A percentile compares a stretch with the other conserved stretches of the same genome.
phyloP scores from a whole-genome alignment of 2,797 vertebrate species.

The Arctocebus calabarensis region DNA sequence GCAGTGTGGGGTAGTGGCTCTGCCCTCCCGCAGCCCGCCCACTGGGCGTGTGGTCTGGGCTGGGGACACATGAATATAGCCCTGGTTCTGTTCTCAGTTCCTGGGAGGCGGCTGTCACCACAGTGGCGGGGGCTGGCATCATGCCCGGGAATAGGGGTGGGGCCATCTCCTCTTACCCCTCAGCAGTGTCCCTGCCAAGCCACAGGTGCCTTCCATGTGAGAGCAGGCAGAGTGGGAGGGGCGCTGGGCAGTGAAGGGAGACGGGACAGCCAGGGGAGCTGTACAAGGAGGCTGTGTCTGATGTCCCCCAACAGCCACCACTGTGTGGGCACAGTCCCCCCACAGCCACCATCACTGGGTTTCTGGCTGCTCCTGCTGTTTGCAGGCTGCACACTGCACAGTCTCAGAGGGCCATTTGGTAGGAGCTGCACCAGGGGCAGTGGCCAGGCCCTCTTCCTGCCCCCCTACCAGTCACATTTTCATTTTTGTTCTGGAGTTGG shows the following conservation, averaged over 20 bases:
- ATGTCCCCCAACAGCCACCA: fast-evolving
- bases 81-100: constrained; percentile 75
- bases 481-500: background rate
- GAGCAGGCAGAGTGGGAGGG: background rate
- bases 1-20: background rate
- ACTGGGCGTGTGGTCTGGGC: constrained; percentile 69
- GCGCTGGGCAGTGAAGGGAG: background rate
- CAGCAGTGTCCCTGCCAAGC: constrained; percentile 56
- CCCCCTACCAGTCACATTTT: background rate
- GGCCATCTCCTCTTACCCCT: background rate
- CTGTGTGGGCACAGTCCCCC: fast-evolving
- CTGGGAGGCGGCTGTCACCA: constrained; percentile 75
- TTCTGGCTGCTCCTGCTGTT: fast-evolving
- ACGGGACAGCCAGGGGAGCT: background rate
- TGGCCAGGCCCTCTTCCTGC: background rate
- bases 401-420: fast-evolving
- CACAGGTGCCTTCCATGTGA: constrained; percentile 50
- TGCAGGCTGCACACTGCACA: background rate
- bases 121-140: constrained; percentile 71
- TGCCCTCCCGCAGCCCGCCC: background rate
- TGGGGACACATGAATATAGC: constrained; percentile 65
- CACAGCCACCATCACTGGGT: fast-evolving
- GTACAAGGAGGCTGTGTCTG: background rate
- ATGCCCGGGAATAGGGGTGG: constrained; percentile 65
- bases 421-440: background rate